Evolutionary conservation across 2,113 vertebrate species (phyloP), one percentile per base, ranked within the genome.

Genomic region (Silurus meridionalis): DNA sequence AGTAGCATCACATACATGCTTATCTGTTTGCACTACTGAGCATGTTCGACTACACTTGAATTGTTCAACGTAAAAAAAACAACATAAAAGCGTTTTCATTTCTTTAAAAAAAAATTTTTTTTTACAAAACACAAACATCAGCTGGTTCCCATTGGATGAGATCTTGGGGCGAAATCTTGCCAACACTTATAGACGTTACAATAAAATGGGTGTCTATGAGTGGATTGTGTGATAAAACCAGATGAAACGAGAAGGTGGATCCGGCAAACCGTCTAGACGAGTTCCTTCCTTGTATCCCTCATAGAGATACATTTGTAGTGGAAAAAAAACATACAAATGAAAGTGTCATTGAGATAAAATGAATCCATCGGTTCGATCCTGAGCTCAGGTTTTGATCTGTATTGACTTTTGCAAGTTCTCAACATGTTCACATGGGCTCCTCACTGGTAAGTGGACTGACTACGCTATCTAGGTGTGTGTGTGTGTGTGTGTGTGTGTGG

Each of bases 101-200:
- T 52, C 14, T 55, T 19, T 8, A 25, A 52, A 81, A 23, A 57
- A 46, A 80, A 60, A 57, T 28, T 63, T 82, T n/a, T n/a, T 71
- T 50, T 64, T 50, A 67, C 77, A 58, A 78, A 9, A 14, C 4
- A 61, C 79, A 50, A 57, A 81, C 7, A 37, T 48, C 57, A 37
- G 72, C 61, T 78, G 86, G 50, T 83, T 77, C 72, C 80, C 82
- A 69, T 82, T 79, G 63, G 8, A 61, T 63, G 60, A 78, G 25
- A 50, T 50, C 48, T 84, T 82, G 50, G 67, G 58, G 63, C 55
- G 19, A 87, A 82, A 61, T 85, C 85, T 57, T 63, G 58, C 71
- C 83, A 85, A 61, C 17, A 23, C 69, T 57, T 28, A 82, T 61
- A 80, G 84, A 37, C 37, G 53, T 60, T 69, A 50, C 58, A 11